These are phyloP conservation scores for Diarsia brunnea DNA, from an alignment of 2,888 invertebrate genomes.

Conservation along the genomic window DNA sequence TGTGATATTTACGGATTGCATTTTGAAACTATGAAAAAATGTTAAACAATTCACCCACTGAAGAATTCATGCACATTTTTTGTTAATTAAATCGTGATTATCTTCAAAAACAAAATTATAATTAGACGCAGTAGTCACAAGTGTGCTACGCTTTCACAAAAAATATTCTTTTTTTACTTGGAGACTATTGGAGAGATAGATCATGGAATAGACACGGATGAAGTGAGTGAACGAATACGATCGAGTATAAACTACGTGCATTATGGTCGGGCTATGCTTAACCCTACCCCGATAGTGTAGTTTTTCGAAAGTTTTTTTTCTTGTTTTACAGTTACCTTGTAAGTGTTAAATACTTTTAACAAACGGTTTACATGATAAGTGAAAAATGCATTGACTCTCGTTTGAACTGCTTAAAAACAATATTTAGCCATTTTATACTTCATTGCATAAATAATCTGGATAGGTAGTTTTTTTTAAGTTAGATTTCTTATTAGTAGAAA, in stretches of 20 bases:
- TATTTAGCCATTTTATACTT: background rate
- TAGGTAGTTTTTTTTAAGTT: no score
- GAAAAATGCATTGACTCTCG: background rate
- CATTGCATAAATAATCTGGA: no score
- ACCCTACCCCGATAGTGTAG: background rate
- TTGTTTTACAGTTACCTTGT: background rate
- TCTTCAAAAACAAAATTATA: constrained; percentile 76
- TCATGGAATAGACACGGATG: constrained; percentile 55
- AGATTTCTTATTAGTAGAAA: no score
- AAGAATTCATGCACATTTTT: constrained; percentile 89
- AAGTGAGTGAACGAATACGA: constrained; percentile 51
- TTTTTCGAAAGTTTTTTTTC: background rate
- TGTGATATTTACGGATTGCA: constrained; percentile 71
- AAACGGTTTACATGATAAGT: background rate
- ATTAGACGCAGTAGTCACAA: constrained; percentile 85
- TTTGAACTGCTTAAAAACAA: background rate
- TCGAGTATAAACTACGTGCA: constrained; percentile 15
- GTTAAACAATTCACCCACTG: constrained; percentile 84
- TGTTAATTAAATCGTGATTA: constrained; percentile 72
- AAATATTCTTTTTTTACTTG: constrained; percentile 76
- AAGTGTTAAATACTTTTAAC: no score
- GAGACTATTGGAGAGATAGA: constrained; percentile 44
- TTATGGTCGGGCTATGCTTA: constrained; percentile 12
- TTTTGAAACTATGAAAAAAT: constrained; percentile 68
- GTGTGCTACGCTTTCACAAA: constrained; percentile 88